phyloP scores from a whole-genome alignment of 2,797 vertebrate species.

The Myotis daubentonii region DNA sequence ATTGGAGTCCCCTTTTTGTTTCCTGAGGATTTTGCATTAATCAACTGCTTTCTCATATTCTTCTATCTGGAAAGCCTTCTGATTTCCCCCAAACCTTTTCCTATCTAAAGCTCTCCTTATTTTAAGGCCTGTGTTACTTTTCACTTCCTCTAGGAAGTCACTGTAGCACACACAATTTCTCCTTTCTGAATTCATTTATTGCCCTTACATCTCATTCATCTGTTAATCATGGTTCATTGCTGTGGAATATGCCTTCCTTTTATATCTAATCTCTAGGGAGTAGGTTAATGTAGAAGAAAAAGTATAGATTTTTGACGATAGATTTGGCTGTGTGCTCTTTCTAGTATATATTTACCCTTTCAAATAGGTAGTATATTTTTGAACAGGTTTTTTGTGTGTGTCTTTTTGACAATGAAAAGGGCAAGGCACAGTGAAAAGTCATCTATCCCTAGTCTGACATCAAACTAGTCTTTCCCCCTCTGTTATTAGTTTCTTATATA shows the following conservation, averaged over 20 bases:
- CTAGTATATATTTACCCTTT: background rate
- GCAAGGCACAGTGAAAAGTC: background rate
- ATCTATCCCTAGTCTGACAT: background rate
- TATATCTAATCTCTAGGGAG: background rate
- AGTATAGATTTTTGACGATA: background rate
- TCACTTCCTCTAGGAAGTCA: background rate
- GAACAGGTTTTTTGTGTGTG: background rate
- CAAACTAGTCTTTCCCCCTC: background rate
- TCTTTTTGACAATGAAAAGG: background rate
- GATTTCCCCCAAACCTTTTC: background rate
- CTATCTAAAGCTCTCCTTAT: background rate
- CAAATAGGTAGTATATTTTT: conserved; percentile 15
- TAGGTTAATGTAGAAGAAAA: background rate
- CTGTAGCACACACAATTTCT: background rate
- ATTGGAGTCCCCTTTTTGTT: background rate
- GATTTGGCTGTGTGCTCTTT: background rate
- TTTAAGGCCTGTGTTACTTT: background rate
- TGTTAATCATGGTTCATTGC: background rate
- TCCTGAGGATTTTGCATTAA: background rate
- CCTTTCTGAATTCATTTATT: background rate
- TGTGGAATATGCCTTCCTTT: background rate
- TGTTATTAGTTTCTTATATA: background rate
- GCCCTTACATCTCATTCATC: background rate
- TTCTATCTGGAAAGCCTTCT: background rate
- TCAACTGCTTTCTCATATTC: background rate